Evolutionary conservation across 2,888 invertebrate species (phyloP), one percentile per base, ranked within the genome.

Genomic region (Acleris literana): DNA sequence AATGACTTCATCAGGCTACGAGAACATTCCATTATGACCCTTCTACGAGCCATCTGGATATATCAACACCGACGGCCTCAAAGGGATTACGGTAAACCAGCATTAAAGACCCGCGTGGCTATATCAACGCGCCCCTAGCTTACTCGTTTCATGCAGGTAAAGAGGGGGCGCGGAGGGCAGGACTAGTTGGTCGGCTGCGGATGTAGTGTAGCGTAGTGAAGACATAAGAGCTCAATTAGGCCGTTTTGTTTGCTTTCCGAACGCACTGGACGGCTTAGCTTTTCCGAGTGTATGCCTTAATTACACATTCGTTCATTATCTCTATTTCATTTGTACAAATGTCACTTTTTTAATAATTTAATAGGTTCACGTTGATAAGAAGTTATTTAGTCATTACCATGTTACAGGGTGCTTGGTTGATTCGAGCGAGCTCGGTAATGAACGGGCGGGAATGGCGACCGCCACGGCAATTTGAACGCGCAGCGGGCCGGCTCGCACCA

Each of bases 381-480:
- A 46, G 61, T 52, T 52, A 66, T 61, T 64, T 53, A 46, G 56
- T 66, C 46, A 56, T 65, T 65, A 52, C 55, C 43, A n/a, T 22
- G 51, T 59, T 55, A 65, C 44, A 43, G 59, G 58, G 48, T 33
- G 53, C 18, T 46, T 13, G 63, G 52, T 22, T 52, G 52, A 22
- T 25, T 53, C 53, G 55, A 25, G 48, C 53, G 55, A 25, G 48
- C 29, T 18, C 76, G 70, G 85, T 87, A 88, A 87, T 87, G 87
- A 88, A 81, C 83, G 80, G 72, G 74, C 76, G 72, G 78, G 82
- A 78, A 81, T 77, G 76, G 80, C 77, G 79, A 76, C 72, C 81
- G 85, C 82, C 79, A 88, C 87, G 89, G 81, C 85, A 88, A 90
- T 90, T 90, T 89, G 85, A 85, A 84, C 85, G 85, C 79, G 82